phyloP scores from a whole-genome alignment of 2,113 vertebrate genomes.

The Etia nguti region DNA sequence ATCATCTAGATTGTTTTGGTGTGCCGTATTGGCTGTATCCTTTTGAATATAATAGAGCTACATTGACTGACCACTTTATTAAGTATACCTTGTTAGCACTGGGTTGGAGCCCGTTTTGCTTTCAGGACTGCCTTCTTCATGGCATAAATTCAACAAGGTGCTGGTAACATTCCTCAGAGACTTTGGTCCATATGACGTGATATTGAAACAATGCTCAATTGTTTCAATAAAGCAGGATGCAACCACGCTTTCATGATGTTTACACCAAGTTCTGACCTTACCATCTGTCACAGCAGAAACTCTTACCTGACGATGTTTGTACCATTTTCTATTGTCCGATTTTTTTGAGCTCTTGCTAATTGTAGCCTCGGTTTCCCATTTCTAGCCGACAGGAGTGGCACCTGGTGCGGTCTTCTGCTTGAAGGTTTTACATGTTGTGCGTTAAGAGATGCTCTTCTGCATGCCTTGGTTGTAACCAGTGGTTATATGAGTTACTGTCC shows the following conservation, averaged over 20 bases:
- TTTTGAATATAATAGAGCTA: background rate
- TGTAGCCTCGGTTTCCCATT: background rate
- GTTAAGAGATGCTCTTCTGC: rapidly evolving
- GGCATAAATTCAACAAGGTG: background rate
- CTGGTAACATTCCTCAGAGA: background rate
- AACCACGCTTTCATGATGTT: background rate
- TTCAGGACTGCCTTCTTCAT: background rate
- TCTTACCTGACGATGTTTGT: background rate
- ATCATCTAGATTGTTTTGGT: background rate
- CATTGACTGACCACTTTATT: background rate
- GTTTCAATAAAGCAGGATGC: background rate
- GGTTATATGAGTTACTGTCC: background rate
- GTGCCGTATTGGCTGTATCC: rapidly evolving
- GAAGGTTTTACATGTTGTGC: background rate
- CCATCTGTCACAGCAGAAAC: background rate
- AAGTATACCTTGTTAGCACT: background rate
- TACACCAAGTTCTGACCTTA: background rate
- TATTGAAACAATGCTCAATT: background rate
- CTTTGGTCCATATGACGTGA: background rate
- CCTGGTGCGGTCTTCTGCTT: background rate
- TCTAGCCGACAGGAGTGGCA: background rate
- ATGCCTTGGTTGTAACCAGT: background rate
- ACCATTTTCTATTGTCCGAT: background rate
- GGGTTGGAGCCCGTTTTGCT: background rate
- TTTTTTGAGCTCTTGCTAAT: background rate